Conservation (phyloP, 2,888 invertebrate genomes). For the Spicauda simplicius region DNA sequence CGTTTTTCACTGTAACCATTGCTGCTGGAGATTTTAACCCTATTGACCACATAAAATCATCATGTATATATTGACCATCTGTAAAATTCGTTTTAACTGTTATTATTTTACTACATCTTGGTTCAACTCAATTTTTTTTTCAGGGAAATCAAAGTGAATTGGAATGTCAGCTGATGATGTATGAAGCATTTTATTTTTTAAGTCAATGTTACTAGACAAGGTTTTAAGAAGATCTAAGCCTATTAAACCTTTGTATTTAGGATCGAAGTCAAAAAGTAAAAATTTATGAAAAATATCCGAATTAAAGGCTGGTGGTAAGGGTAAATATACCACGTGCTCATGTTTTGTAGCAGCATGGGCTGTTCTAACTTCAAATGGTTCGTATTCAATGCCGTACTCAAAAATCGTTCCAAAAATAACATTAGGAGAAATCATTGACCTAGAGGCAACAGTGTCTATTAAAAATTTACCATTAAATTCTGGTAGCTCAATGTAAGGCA, state of each 20-base stretch:
- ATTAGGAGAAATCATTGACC: slow-evolving; percentile 27
- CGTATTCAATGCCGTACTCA: slow-evolving; percentile 20
- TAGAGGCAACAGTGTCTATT: slow-evolving; percentile 26
- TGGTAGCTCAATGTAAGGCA: slow-evolving; percentile 32
- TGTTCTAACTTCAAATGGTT: slow-evolving; percentile 57
- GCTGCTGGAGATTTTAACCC: slow-evolving; percentile 25
- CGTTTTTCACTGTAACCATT: slow-evolving; percentile 11
- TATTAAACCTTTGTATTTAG: slow-evolving; percentile 27
- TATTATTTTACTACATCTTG: slow-evolving; percentile 27
- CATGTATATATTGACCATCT: slow-evolving; percentile 19
- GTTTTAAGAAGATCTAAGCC: slow-evolving; percentile 22
- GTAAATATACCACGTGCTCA: slow-evolving; percentile 21
- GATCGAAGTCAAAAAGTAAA: slow-evolving; percentile 16
- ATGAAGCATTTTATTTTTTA: slow-evolving; percentile 23
- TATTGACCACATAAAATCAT: slow-evolving; percentile 15
- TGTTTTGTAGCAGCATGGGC: slow-evolving; percentile 52
- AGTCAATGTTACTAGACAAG: slow-evolving; percentile 12
- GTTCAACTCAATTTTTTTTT: slow-evolving; percentile 20
- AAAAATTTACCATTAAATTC: slow-evolving; percentile 27
- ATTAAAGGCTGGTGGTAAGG: slow-evolving; percentile 29
- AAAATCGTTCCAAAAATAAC: slow-evolving; percentile 22
- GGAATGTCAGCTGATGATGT: slow-evolving; percentile 8
- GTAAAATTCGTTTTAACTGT: slow-evolving; percentile 17
- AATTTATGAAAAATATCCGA: slow-evolving; percentile 29
- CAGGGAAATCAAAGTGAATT: slow-evolving; percentile 20